These are phyloP conservation scores for Malurus elegans DNA, from an alignment of 2,113 vertebrate species.

Conservation along the genomic window DNA sequence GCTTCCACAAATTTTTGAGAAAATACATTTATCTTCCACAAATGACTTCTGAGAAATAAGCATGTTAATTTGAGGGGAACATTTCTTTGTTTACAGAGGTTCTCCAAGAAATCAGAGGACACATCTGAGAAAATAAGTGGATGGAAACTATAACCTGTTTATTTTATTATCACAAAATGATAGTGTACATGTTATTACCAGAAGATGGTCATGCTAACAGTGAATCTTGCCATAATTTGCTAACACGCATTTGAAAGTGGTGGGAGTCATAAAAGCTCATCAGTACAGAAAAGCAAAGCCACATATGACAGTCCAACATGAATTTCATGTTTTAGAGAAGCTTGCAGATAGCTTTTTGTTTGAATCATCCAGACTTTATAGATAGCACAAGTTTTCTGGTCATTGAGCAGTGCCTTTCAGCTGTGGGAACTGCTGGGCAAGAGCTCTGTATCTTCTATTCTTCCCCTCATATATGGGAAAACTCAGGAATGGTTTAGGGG, in stretches of 20 bases:
- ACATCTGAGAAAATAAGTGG: not conserved
- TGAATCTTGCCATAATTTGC: not conserved
- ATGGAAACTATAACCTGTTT: not conserved
- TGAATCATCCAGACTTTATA: not conserved
- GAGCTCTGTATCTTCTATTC: not conserved
- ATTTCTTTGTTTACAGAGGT: not conserved
- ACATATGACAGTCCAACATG: not conserved
- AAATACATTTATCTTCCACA: not conserved
- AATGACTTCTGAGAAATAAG: not conserved
- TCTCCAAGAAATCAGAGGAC: not conserved
- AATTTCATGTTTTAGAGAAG: not conserved
- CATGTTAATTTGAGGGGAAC: not conserved
- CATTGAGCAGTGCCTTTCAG: not conserved
- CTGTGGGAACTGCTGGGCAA: not conserved
- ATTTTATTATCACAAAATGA: not conserved
- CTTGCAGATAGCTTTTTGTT: not conserved
- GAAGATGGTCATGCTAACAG: not conserved
- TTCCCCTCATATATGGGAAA: not conserved
- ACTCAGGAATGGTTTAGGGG: not conserved
- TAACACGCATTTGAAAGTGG: not conserved
- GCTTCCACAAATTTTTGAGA: not conserved
- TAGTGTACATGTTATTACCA: not conserved
- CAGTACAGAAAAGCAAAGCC: not conserved
- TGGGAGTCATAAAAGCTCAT: not conserved
- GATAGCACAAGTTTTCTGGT: not conserved